Conservation (phyloP, 2,888 invertebrate species). For the Lordiphosa fenestrarum region DNA sequence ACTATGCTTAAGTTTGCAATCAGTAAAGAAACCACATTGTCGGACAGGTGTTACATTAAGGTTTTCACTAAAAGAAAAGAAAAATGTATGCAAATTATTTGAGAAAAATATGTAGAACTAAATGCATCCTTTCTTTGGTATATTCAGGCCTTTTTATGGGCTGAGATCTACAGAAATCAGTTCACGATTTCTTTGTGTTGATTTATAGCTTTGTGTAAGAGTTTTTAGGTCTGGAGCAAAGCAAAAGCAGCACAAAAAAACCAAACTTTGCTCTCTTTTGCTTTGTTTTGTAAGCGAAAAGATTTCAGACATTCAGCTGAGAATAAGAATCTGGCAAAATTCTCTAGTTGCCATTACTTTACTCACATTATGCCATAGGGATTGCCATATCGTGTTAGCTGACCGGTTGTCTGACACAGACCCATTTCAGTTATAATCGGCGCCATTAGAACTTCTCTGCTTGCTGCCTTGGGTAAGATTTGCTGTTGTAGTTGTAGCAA, state of each 20-base stretch:
- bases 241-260: no score
- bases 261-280: no score
- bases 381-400: conserved; percentile 62
- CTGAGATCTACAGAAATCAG: no score
- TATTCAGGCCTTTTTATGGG: no score
- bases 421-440: conserved; percentile 76
- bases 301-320: no score
- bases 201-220: no score
- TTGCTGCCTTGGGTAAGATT: conserved; percentile 20
- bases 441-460: conserved; percentile 31
- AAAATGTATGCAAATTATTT: neutral
- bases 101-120: neutral
- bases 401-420: conserved; percentile 72
- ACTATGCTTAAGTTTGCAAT: conserved; percentile 53
- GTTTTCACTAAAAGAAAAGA: conserved; percentile 18
- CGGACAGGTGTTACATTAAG: conserved; percentile 15
- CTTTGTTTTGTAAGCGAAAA: no score
- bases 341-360: no score
- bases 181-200: no score
- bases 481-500: conserved; percentile 33
- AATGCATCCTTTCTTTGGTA: no score
- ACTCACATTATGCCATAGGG: conserved; percentile 63
- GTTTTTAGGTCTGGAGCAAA: no score
- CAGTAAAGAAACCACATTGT: conserved; percentile 55
- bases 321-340: no score